These are phyloP conservation scores for Lymantria dispar DNA, from an alignment of 2,888 invertebrate species.

Conservation along the genomic window DNA sequence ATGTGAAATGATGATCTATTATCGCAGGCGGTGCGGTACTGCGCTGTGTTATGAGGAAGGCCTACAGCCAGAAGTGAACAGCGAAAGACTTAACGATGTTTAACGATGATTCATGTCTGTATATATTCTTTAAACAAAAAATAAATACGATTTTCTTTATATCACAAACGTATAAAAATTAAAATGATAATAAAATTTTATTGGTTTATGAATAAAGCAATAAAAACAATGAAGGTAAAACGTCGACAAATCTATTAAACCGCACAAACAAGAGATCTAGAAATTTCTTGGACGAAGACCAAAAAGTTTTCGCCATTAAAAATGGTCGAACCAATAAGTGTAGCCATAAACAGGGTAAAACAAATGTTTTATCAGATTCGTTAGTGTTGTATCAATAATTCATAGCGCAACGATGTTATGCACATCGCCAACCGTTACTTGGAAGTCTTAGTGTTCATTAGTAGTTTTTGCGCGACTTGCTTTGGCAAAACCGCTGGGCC, in stretches of 20 bases:
- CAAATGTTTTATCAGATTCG: slow-evolving; percentile 76
- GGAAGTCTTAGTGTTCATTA: slow-evolving; percentile 78
- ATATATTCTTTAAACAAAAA: too few relatives aligned
- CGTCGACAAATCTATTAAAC: slow-evolving; percentile 32
- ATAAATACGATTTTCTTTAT: too few relatives aligned
- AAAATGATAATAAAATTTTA: background rate
- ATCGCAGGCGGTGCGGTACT: too few relatives aligned
- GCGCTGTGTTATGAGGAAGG: too few relatives aligned
- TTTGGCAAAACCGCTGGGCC: slow-evolving; percentile 81
- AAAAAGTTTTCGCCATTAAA: slow-evolving; percentile 40
- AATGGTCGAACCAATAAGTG: slow-evolving; percentile 53
- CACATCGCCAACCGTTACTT: slow-evolving; percentile 76
- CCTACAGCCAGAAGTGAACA: too few relatives aligned
- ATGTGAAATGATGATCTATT: too few relatives aligned
- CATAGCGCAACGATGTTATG: slow-evolving; percentile 71
- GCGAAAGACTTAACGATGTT: too few relatives aligned
- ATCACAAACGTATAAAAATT: too few relatives aligned
- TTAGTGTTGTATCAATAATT: slow-evolving; percentile 75
- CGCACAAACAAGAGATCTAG: slow-evolving; percentile 41
- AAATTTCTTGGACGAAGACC: slow-evolving; percentile 36
- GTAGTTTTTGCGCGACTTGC: slow-evolving; percentile 73
- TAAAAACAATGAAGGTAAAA: slow-evolving; percentile 17
- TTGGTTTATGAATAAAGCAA: slow-evolving; percentile 5
- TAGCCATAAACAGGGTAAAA: slow-evolving; percentile 62
- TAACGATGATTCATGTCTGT: too few relatives aligned